A percentile compares a stretch with the other conserved stretches of the same genome.
These are phyloP conservation scores for Plecturocebus donacophilus DNA, from an alignment of 2,113 vertebrate genomes.

Conservation along the genomic window DNA sequence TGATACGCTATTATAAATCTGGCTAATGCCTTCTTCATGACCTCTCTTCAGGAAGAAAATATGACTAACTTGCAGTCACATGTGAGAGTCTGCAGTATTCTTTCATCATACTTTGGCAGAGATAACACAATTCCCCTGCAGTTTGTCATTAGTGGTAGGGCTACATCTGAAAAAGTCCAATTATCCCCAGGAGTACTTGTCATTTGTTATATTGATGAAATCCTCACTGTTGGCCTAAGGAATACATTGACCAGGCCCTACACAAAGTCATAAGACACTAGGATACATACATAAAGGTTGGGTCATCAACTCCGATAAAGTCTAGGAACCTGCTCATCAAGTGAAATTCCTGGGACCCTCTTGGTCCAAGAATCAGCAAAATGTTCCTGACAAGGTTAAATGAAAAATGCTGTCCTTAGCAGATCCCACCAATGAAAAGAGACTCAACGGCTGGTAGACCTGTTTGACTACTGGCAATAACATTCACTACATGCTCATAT, in stretches of 20 bases:
- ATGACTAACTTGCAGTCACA: neutral
- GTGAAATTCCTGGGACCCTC: neutral
- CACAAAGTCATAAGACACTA: neutral
- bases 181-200: neutral
- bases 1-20: accelerated
- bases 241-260: neutral
- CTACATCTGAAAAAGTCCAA: too few relatives aligned
- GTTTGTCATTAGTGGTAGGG: neutral
- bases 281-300: neutral
- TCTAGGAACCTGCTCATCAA: neutral
- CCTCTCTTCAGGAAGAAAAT: neutral
- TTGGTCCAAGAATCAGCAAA: neutral
- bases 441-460: neutral
- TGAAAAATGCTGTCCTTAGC: neutral
- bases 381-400: neutral
- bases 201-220: neutral
- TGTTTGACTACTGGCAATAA: neutral
- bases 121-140: too few relatives aligned
- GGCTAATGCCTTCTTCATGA: neutral
- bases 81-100: neutral
- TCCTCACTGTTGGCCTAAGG: neutral
- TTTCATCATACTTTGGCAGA: too few relatives aligned
- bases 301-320: neutral
- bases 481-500: too few relatives aligned
- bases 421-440: neutral